These are phyloP conservation scores for Scotopteryx bipunctaria DNA, from an alignment of 2,888 invertebrate species.

Conservation along the genomic window DNA sequence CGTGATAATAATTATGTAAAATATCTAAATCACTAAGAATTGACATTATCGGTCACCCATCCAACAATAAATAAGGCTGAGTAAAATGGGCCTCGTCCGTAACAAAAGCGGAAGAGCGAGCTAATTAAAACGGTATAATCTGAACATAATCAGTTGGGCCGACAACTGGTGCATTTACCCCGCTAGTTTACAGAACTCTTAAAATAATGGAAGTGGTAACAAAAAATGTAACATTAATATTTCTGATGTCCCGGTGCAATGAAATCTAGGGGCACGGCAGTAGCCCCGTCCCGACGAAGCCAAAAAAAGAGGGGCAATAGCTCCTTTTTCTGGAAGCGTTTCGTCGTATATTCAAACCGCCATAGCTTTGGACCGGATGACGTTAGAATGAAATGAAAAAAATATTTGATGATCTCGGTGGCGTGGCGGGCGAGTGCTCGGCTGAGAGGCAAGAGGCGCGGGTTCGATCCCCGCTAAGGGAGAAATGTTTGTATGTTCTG, in stretches of 20 bases:
- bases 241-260: no score
- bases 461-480: no score
- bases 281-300: no score
- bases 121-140: conserved; percentile 34
- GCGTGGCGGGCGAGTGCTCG: neutral
- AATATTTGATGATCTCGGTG: neutral
- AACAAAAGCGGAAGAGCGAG: conserved; percentile 13
- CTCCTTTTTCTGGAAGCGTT: no score
- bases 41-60: no score
- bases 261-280: no score
- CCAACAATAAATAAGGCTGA: neutral
- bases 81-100: neutral
- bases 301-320: no score
- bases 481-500: no score
- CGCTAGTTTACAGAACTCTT: neutral
- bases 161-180: conserved; percentile 16
- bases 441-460: neutral
- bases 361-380: no score
- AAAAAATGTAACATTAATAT: neutral
- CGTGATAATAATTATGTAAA: no score
- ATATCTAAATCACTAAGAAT: no score
- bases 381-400: neutral
- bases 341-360: no score
- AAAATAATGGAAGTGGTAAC: conserved; percentile 5
- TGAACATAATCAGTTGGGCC: conserved; percentile 29